Percentiles rank a stretch among this genome's conserved stretches.
phyloP scores from a whole-genome alignment of 2,888 invertebrate genomes.

The Drosophila formosana region DNA sequence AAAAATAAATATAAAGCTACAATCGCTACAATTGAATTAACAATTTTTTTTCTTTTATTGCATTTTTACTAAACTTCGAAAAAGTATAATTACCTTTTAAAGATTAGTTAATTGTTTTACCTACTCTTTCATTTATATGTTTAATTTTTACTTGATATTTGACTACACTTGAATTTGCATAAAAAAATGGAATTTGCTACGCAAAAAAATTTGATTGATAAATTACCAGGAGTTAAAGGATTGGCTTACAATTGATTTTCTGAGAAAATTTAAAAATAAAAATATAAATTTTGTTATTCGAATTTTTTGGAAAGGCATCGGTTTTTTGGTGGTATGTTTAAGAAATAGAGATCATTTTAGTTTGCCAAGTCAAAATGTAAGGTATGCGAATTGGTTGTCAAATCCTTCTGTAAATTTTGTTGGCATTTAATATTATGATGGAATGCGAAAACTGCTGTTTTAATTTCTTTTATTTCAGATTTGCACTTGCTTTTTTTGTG shows the following conservation, averaged over 20 bases:
- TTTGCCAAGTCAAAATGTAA: conserved; percentile 37
- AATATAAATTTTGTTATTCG: conserved; percentile 10
- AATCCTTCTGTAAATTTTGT: conserved; percentile 84
- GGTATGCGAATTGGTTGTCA: conserved; percentile 56
- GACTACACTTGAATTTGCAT: conserved; percentile 71
- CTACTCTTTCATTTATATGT: conserved; percentile 23
- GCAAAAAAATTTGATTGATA: conserved; percentile 14
- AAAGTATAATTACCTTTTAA: conserved; percentile 46
- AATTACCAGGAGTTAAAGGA: conserved; percentile 46
- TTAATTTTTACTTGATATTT: conserved; percentile 34
- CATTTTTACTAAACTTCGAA: conserved; percentile 71
- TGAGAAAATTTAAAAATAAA: conserved; percentile 36
- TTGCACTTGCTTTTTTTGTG: conserved; percentile 47
- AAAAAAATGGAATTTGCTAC: conserved; percentile 56
- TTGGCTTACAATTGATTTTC: conserved; percentile 37
- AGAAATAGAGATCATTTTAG: conserved; percentile 23
- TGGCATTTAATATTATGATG: conserved; percentile 26
- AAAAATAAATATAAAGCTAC: conserved; percentile 55
- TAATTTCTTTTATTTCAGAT: neutral
- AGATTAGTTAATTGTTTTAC: conserved; percentile 9
- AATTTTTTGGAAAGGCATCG: conserved; percentile 87
- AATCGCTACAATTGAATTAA: conserved; percentile 65
- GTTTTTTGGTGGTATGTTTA: conserved; percentile 92
- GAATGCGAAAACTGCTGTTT: conserved; percentile 3
- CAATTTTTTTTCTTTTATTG: conserved; percentile 58